Base-by-base conservation (phyloP, 2,888 invertebrate species). In the Amphipoea lucens region DNA sequence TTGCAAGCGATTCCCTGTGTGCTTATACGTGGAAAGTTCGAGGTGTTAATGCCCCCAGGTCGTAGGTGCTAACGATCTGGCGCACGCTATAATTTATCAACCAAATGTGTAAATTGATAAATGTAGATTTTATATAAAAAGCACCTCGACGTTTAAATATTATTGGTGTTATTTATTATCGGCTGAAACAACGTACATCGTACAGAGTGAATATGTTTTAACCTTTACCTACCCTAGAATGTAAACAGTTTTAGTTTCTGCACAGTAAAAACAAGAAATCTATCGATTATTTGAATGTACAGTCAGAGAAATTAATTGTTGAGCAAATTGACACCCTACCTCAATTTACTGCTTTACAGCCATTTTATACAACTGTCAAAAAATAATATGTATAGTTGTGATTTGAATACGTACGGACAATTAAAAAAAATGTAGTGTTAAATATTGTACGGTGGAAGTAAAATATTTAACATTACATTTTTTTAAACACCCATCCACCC, bases 61-160 rank as follows among this genome's bases (percentile, higher is more conserved):
- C 48, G 57, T 23, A 75, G 57, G 81, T 76, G 83, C 71, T 85
- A 83, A 81, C 45, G 67, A 85, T 54, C 45, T 51, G 70, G 40
- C 81, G 7, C 63, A 23, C 54, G 74, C 20, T 65, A 48, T 65
- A 68, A 85, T 74, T 74, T 83, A 85, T 80, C 70, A 71, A 57
- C 40, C 1, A 0, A 85, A 85, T 23, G 81, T 85, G 71, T 75
- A 40, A 83, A 85, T 67, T 83, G 71, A 81, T 75, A 65, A 73
- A 85, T 74, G 81, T 81, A 75, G 14, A 54, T 76, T 75, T 72
- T 20, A 60, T 71, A 23, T 72, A 85, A 72, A 81, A 51, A 65
- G 4, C 51, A 23, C n/a, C 2, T 17, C 60, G 62, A 75, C 63
- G 29, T 80, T 62, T 74, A 36, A 36, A 2, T 36, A 29, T n/a